Evolutionary conservation across 2,113 vertebrate species (phyloP).

Genomic region (Anoura caudifer): DNA sequence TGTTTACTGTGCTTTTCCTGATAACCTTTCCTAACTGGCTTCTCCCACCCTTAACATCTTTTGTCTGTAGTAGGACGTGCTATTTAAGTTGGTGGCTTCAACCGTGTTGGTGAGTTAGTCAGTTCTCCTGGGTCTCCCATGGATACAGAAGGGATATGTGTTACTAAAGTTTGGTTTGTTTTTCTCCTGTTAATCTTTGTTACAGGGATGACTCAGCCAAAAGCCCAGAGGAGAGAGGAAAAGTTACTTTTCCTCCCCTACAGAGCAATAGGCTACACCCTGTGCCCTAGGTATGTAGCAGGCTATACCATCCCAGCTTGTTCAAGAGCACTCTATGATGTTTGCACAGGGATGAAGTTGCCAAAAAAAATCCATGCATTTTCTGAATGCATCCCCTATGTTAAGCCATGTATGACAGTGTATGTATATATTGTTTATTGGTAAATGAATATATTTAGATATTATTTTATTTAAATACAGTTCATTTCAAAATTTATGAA

Average conservation of each 20-base stretch:
- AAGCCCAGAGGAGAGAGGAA: not conserved
- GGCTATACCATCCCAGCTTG: too few relatives aligned
- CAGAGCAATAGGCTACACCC: not conserved
- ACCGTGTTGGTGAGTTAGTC: not conserved
- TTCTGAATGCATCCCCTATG: not conserved
- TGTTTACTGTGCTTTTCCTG: not conserved
- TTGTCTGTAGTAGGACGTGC: not conserved
- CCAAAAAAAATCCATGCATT: not conserved
- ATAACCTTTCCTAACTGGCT: not conserved
- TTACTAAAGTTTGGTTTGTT: not conserved
- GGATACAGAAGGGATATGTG: not conserved
- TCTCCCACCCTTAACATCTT: not conserved
- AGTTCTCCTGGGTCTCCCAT: not conserved
- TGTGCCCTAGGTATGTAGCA: not conserved
- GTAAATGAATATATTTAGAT: not conserved
- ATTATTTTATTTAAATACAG: not conserved
- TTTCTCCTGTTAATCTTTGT: not conserved
- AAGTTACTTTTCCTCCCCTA: not conserved
- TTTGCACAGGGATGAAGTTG: not conserved
- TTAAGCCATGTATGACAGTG: not conserved
- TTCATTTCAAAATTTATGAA: not conserved
- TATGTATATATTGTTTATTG: not conserved
- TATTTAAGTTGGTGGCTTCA: not conserved
- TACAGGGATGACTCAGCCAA: not conserved
- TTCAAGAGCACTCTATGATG: not conserved